Percentiles rank a stretch among this genome's conserved stretches.
phyloP scores from a whole-genome alignment of 2,113 vertebrate genomes.

The Percopsis transmontana region DNA sequence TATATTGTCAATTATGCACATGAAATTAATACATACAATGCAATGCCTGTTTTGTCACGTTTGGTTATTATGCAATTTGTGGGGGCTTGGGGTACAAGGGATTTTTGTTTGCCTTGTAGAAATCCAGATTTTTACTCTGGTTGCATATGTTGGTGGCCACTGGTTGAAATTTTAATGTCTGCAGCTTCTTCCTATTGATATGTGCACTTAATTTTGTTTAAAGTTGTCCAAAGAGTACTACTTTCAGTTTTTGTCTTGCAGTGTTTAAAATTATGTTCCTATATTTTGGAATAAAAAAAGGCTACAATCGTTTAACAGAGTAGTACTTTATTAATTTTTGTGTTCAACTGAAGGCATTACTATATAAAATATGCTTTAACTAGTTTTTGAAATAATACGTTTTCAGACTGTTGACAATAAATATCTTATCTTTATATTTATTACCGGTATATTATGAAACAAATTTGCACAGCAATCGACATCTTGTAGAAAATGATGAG shows the following conservation, averaged over 20 bases:
- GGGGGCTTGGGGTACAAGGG: constrained; percentile 10
- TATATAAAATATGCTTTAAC: background rate
- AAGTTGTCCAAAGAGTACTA: constrained; percentile 20
- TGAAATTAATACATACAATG: constrained; percentile 50
- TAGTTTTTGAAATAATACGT: too few relatives aligned
- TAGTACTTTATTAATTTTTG: background rate
- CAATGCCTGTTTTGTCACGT: constrained; percentile 46
- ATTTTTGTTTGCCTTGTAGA: background rate
- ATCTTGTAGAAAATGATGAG: background rate
- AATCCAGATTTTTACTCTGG: constrained; percentile 26
- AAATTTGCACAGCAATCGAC: background rate
- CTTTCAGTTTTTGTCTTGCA: constrained; percentile 17
- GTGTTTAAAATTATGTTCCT: constrained; percentile 24
- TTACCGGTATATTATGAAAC: too few relatives aligned
- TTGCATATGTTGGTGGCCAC: constrained; percentile 29
- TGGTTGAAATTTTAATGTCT: constrained; percentile 22
- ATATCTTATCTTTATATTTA: too few relatives aligned
- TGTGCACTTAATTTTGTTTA: constrained; percentile 19
- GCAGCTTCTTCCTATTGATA: constrained; percentile 13
- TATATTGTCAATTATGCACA: constrained; percentile 57
- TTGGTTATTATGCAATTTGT: constrained; percentile 44
- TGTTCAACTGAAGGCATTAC: too few relatives aligned
- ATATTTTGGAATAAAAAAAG: constrained; percentile 57
- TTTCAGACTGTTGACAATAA: too few relatives aligned
- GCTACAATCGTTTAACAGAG: background rate